Evolutionary conservation across 2,113 vertebrate species (phyloP).

Genomic region (Condylura cristata): DNA sequence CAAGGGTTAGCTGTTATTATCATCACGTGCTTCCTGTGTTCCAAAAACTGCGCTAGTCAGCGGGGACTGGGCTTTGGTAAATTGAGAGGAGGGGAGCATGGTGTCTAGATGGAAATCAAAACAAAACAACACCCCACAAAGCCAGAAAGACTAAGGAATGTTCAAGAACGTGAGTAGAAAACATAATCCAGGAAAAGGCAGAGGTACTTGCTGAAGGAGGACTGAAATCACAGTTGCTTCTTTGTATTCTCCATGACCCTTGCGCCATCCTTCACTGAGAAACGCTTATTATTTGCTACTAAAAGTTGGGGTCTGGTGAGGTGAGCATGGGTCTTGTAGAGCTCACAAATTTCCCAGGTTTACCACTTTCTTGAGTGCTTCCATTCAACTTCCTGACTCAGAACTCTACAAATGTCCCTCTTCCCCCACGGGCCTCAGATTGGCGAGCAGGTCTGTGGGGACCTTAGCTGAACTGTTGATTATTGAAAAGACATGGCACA

Average conservation of each 20-base stretch:
- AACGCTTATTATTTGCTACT: not conserved
- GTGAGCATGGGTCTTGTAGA: not conserved
- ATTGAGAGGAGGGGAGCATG: not conserved
- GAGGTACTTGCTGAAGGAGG: not conserved
- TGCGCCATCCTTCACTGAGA: accelerated
- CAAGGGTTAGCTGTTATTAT: not conserved
- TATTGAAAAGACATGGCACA: not conserved
- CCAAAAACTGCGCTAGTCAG: not conserved
- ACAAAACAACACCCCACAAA: not conserved
- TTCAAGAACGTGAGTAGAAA: not conserved
- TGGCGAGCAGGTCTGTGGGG: not conserved
- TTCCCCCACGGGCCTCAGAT: no score
- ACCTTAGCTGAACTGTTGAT: not conserved
- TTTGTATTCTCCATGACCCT: accelerated
- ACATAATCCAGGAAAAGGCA: not conserved
- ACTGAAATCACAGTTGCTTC: no score
- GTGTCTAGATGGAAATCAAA: not conserved
- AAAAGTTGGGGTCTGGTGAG: not conserved
- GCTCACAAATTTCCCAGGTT: not conserved
- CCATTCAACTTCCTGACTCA: not conserved
- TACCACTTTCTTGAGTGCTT: not conserved
- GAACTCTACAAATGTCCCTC: not conserved
- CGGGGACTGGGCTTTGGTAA: not conserved
- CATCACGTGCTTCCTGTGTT: not conserved
- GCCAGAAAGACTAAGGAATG: not conserved